These are phyloP conservation scores for Cotesia glomerata DNA, from an alignment of 1,140 invertebrate species.

Conservation along the genomic window DNA sequence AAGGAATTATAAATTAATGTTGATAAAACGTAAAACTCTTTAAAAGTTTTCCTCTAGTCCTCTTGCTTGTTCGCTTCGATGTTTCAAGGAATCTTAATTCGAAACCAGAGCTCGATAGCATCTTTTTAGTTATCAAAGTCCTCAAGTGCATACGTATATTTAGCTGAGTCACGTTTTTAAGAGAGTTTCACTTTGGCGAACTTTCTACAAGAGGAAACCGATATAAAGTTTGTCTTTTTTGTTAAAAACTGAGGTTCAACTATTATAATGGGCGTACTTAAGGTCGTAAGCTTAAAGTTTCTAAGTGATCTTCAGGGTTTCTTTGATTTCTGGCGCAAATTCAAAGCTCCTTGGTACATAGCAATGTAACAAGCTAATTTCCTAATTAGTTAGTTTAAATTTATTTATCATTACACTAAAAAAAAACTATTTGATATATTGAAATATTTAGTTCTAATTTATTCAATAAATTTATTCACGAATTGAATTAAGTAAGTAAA, in stretches of 20 bases:
- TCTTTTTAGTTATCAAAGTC: neutral
- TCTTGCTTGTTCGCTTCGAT: neutral
- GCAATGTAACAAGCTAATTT: neutral
- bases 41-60: neutral
- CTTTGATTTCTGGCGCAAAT: neutral
- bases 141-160: neutral
- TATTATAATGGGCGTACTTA: neutral
- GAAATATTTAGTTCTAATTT: too few species aligned
- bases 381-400: neutral
- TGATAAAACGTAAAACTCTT: neutral
- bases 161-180: neutral
- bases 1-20: too few species aligned
- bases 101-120: neutral
- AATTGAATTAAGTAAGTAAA: too few species aligned
- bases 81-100: conserved; percentile 11
- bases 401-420: too few species aligned
- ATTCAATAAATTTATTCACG: too few species aligned
- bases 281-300: conserved; percentile 24
- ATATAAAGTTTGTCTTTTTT: conserved; percentile 20
- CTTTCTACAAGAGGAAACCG: neutral
- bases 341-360: neutral
- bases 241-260: neutral
- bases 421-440: too few species aligned
- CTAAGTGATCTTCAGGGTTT: neutral
- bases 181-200: neutral